phyloP scores from a whole-genome alignment of 2,888 invertebrate species.

The Seira ritae region DNA sequence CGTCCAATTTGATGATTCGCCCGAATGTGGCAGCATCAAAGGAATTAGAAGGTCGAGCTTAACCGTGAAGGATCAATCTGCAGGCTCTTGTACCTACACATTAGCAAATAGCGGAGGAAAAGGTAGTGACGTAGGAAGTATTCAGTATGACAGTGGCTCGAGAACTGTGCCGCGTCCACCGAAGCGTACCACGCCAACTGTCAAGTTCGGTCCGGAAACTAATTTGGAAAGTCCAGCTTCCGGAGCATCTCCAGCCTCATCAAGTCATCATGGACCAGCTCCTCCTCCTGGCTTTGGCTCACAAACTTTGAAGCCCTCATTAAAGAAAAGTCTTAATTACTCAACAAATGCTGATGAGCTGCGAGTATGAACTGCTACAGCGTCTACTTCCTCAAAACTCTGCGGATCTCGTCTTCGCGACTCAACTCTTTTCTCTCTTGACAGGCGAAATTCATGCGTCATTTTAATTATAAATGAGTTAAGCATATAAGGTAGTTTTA shows the following conservation, averaged over 20 bases:
- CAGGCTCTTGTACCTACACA: constrained; percentile 50
- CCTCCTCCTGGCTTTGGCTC: constrained; percentile 58
- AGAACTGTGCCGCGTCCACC: constrained; percentile 72
- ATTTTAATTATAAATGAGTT: too few species aligned
- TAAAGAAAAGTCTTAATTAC: constrained; percentile 72
- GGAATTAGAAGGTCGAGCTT: constrained; percentile 69
- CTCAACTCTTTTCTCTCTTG: too few species aligned
- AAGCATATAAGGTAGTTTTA: too few species aligned
- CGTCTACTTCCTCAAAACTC: too few species aligned
- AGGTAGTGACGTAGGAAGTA: constrained; percentile 21
- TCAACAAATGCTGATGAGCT: constrained; percentile 71
- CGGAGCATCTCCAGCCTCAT: constrained; percentile 46
- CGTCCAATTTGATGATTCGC: constrained; percentile 69
- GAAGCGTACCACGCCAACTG: constrained; percentile 70
- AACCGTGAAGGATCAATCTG: constrained; percentile 70
- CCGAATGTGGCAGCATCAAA: constrained; percentile 64
- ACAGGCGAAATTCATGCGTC: too few species aligned
- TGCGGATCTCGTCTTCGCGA: too few species aligned
- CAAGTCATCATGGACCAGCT: constrained; percentile 38
- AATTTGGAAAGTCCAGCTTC: constrained; percentile 59
- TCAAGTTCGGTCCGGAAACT: constrained; percentile 72
- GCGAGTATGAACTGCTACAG: constrained; percentile 57
- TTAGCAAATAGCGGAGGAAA: constrained; percentile 25
- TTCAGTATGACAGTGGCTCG: constrained; percentile 69
- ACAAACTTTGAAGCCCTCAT: constrained; percentile 72